phyloP scores from a whole-genome alignment of 2,797 vertebrate species.

The Miichthys miiuy region DNA sequence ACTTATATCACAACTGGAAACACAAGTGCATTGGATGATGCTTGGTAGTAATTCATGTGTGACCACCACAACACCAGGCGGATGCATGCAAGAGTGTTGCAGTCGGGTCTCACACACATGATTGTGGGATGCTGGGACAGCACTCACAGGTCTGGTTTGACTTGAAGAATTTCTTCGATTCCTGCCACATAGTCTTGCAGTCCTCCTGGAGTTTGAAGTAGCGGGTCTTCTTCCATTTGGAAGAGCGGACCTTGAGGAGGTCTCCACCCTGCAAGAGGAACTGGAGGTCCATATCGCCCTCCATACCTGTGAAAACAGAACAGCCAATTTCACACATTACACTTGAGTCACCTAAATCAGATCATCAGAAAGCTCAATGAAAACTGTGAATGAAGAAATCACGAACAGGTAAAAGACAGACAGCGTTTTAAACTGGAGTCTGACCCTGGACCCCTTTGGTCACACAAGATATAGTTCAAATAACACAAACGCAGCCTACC shows the following conservation, averaged over 20 bases:
- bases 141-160: slow-evolving; percentile 92
- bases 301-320: slow-evolving; percentile 84
- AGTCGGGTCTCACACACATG: slow-evolving; percentile 38
- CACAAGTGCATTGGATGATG: neutral
- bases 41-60: neutral
- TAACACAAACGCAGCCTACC: slow-evolving; percentile 71
- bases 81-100: slow-evolving; percentile 1
- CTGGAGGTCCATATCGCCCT: slow-evolving; percentile 89
- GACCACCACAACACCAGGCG: slow-evolving; percentile 17
- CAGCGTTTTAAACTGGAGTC: too few relatives aligned
- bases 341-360: too few relatives aligned
- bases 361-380: neutral
- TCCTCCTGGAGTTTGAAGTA: slow-evolving; percentile 94
- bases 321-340: neutral
- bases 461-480: neutral
- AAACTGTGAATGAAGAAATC: neutral
- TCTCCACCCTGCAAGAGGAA: slow-evolving; percentile 91
- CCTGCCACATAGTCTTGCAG: slow-evolving; percentile 95
- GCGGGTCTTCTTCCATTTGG: slow-evolving; percentile 91
- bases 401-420: neutral
- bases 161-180: slow-evolving; percentile 90
- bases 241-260: slow-evolving; percentile 93
- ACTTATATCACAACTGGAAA: neutral
- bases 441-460: neutral
- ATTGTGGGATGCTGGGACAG: slow-evolving; percentile 7